Evolutionary conservation across 2,113 vertebrate species (phyloP).

Genomic region (Anguilla japonica): DNA sequence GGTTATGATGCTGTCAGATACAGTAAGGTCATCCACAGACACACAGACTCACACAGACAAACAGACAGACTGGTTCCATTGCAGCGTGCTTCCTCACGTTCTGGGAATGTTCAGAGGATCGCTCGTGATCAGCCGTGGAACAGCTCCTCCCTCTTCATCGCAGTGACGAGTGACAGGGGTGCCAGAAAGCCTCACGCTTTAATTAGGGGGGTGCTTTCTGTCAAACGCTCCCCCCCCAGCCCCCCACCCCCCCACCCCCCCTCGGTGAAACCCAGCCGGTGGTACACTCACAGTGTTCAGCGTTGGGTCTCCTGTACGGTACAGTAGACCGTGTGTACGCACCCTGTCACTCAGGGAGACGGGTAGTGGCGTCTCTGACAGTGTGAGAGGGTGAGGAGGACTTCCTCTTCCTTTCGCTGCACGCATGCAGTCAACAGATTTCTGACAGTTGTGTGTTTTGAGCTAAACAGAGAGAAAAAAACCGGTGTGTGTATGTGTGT

Average conservation of each 20-base stretch:
- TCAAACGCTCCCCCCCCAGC: no score
- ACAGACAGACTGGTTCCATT: no score
- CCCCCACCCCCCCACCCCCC: no score
- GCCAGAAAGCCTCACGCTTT: background rate
- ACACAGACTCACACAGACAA: no score
- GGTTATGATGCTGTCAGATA: no score
- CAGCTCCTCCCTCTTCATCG: no score
- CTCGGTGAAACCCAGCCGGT: background rate
- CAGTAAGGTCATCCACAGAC: no score
- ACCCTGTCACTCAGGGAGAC: conserved; percentile 14
- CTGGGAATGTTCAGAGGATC: no score
- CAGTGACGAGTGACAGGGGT: background rate
- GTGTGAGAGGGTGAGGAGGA: background rate
- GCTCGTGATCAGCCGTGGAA: no score
- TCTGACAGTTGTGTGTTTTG: conserved; percentile 6
- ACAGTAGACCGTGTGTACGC: conserved; percentile 9
- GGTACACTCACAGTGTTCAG: no score
- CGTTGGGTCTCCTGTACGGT: no score
- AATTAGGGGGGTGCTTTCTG: background rate
- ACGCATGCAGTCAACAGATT: conserved; percentile 19
- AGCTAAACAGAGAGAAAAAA: background rate
- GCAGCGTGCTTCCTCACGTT: no score
- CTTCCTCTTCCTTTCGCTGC: background rate
- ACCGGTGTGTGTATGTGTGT: background rate
- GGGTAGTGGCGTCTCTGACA: background rate